These are phyloP conservation scores for Macrobrachium rosenbergii DNA, from an alignment of 1,140 invertebrate genomes.

Conservation along the genomic window DNA sequence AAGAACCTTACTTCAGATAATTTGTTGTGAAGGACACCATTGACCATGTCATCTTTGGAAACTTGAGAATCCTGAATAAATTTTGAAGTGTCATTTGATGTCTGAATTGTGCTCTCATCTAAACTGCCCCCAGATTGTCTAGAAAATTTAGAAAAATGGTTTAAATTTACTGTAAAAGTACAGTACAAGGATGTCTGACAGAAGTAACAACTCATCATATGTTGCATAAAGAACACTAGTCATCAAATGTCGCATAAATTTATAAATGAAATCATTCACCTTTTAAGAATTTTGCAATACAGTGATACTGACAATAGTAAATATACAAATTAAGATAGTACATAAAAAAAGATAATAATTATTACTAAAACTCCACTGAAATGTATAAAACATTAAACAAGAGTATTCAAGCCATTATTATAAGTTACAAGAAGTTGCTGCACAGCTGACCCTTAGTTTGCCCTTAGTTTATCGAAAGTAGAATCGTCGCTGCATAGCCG, in stretches of 20 bases:
- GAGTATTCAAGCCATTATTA: no score
- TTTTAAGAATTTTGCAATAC: no score
- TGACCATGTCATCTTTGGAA: slow-evolving; percentile 48
- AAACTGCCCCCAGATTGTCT: slow-evolving; percentile 44
- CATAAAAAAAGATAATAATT: no score
- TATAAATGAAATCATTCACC: no score
- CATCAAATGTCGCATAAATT: neutral
- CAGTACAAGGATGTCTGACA: neutral
- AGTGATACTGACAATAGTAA: no score
- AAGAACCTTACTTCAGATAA: slow-evolving; percentile 38
- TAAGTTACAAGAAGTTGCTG: no score
- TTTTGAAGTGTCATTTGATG: slow-evolving; percentile 10
- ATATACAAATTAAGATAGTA: no score
- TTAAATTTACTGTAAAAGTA: neutral
- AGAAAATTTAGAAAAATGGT: neutral
- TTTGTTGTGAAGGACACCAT: slow-evolving; percentile 39
- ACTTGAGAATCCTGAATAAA: slow-evolving; percentile 28
- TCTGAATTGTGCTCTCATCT: slow-evolving; percentile 26
- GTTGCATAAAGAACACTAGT: neutral
- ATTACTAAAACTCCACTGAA: no score
- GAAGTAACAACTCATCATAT: neutral
- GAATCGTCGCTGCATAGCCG: no score
- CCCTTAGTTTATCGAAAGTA: no score
- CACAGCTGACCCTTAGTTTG: no score
- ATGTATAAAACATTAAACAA: no score